Evolutionary conservation across 2,888 invertebrate genomes (phyloP), one percentile per base, ranked within the genome.

Genomic region (Nomada flava): DNA sequence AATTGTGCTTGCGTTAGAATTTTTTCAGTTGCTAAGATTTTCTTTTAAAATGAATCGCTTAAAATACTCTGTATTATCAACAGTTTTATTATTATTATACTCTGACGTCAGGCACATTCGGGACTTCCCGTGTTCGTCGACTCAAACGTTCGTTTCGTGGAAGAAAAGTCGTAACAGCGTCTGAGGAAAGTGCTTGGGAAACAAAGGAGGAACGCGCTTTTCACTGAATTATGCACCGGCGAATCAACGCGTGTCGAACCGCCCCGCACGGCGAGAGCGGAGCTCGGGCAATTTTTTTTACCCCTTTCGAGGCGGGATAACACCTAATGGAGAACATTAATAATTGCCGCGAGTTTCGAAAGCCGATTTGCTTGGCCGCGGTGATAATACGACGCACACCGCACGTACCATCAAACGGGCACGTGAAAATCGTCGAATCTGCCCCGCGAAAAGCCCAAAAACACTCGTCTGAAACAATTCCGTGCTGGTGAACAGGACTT

Each of bases 301-400:
- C 52, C 36, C 11, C 0, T 0, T 36, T 0, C 23, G 18, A 13
- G 42, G 47, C 11, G 67, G 44, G 76, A 84, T 79, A 81, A 75
- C 76, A 77, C 74, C 83, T 88, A 88, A 88, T 88, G 88, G 82
- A 85, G 80, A 76, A 78, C 73, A 84, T 88, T 82, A 88, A 88
- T 88, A 86, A 88, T 88, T 88, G 72, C 62, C 42, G 68, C 52
- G 87, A 86, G 76, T 88, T 86, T 78, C 87, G 69, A 87, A 87
- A 88, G 84, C 82, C 79, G 84, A 86, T 88, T 87, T 87, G 63
- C 71, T 67, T 78, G n/a, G 71, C 71, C 75, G 44, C 26, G 65
- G 64, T 72, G 20, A 53, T 53, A 77, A 85, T 77, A 85, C 81
- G 78, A 67, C 74, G 72, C 9, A 10, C 71, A 20, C 57, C 55